Percentiles rank a stretch among this genome's conserved stretches.
Conservation (phyloP, 2,113 vertebrate species). For the Seriola dumerili region DNA sequence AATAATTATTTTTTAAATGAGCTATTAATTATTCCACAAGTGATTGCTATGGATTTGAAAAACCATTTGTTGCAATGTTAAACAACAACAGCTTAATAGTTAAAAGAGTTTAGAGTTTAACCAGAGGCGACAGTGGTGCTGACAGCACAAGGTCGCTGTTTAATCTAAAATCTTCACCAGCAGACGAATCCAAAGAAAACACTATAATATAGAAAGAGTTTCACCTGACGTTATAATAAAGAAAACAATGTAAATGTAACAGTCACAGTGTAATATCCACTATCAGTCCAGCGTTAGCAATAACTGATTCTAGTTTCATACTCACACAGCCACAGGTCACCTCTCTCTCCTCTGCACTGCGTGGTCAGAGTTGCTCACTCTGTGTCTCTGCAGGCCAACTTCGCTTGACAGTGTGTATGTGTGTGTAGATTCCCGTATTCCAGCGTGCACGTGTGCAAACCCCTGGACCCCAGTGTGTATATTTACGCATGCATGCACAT, state of each 20-base stretch:
- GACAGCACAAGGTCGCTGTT: conserved; percentile 31
- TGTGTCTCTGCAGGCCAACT: conserved; percentile 28
- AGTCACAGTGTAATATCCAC: not conserved
- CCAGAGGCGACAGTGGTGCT: conserved; percentile 12
- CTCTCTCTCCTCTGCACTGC: conserved; percentile 53
- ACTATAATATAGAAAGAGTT: not conserved
- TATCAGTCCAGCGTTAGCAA: not conserved
- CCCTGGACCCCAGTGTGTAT: conserved; percentile 51
- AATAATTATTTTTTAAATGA: not conserved
- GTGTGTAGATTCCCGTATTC: conserved; percentile 33
- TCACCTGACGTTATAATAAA: not conserved
- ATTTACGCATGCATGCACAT: conserved; percentile 78
- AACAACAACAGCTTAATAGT: conserved; percentile 30
- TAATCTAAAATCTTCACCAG: conserved; percentile 6
- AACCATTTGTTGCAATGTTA: not conserved
- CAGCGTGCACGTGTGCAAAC: conserved; percentile 51
- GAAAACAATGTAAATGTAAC: not conserved
- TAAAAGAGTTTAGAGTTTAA: conserved; percentile 47
- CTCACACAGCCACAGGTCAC: conserved; percentile 71
- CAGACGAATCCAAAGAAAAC: not conserved
- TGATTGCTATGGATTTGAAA: not conserved
- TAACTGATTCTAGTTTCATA: conserved; percentile 45
- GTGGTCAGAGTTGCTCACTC: conserved; percentile 53
- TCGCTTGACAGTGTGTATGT: conserved; percentile 31
- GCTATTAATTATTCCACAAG: not conserved